phyloP scores from a whole-genome alignment of 2,888 invertebrate genomes.

The Halocaridina rubra region DNA sequence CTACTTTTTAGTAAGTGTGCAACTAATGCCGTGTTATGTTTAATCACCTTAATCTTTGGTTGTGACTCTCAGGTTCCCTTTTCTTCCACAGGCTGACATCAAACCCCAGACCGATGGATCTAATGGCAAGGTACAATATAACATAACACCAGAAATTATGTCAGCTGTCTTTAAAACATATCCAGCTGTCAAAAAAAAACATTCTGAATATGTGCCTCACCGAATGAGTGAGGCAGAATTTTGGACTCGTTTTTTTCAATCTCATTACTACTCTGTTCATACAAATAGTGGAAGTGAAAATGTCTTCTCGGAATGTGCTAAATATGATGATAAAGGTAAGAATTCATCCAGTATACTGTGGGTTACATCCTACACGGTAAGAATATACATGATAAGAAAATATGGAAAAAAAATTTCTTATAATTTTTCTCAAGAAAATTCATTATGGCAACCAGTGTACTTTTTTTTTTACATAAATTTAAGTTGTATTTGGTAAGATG shows the following conservation, averaged over 20 bases:
- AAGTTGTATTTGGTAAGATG: too few relatives aligned
- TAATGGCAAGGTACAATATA: slow-evolving; percentile 92
- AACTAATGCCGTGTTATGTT: too few relatives aligned
- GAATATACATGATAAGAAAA: too few relatives aligned
- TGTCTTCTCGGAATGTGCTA: slow-evolving; percentile 96
- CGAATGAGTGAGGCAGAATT: slow-evolving; percentile 93
- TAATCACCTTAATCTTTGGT: too few relatives aligned
- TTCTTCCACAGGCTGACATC: slow-evolving; percentile 82
- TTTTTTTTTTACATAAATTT: too few relatives aligned
- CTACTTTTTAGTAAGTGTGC: too few relatives aligned
- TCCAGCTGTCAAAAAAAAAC: slow-evolving; percentile 97
- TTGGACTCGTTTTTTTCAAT: slow-evolving; percentile 99
- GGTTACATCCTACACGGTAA: too few relatives aligned
- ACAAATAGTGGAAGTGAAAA: slow-evolving; percentile 88
- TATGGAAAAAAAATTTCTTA: too few relatives aligned
- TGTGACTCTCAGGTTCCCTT: too few relatives aligned
- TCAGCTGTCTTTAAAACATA: slow-evolving; percentile 99
- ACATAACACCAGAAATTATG: slow-evolving; percentile 95
- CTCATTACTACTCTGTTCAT: slow-evolving; percentile 90
- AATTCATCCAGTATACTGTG: too few relatives aligned
- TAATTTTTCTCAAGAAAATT: too few relatives aligned
- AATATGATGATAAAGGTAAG: slow-evolving; percentile 86
- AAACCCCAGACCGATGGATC: slow-evolving; percentile 97
- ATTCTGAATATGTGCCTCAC: slow-evolving; percentile 93
- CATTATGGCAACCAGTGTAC: too few relatives aligned